Percentiles rank a stretch among this genome's conserved stretches.
These are phyloP conservation scores for Solenopsis invicta DNA, from an alignment of 1,140 invertebrate genomes.

Conservation along the genomic window DNA sequence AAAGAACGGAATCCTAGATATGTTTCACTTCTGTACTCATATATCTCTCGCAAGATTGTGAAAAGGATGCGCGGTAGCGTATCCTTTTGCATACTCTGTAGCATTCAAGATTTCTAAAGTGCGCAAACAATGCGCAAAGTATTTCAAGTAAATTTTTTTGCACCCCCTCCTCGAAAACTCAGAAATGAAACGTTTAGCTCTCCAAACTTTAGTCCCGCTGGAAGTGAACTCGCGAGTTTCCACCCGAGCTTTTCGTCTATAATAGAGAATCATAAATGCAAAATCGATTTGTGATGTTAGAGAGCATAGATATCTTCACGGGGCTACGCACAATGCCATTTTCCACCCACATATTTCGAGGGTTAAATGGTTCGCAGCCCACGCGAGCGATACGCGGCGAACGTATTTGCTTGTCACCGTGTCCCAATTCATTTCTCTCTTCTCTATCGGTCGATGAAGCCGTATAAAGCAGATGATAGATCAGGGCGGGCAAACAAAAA, in stretches of 20 bases:
- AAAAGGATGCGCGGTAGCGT: neutral
- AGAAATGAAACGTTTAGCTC: neutral
- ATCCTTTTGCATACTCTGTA: no score
- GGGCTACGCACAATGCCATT: neutral
- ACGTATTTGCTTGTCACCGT: slow-evolving; percentile 2
- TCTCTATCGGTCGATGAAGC: slow-evolving; percentile 35
- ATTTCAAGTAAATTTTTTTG: neutral
- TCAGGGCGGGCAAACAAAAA: slow-evolving; percentile 48
- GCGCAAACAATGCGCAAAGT: neutral
- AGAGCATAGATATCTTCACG: neutral
- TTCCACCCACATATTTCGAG: neutral
- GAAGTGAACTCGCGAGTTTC: neutral
- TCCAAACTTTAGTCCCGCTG: neutral
- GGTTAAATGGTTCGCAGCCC: slow-evolving; percentile 23
- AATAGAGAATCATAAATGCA: neutral
- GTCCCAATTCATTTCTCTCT: slow-evolving; percentile 41
- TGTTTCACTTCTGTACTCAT: neutral
- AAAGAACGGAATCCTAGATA: neutral
- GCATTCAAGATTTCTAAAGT: neutral
- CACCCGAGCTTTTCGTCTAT: neutral
- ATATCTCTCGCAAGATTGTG: neutral
- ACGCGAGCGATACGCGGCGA: slow-evolving; percentile 22
- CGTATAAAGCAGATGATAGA: slow-evolving; percentile 50
- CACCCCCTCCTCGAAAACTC: neutral
- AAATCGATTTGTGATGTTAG: neutral